A percentile compares a stretch with the other conserved stretches of the same genome.
These are phyloP conservation scores for Amphilophus citrinellus DNA, from an alignment of 2,113 vertebrate genomes.

Conservation along the genomic window DNA sequence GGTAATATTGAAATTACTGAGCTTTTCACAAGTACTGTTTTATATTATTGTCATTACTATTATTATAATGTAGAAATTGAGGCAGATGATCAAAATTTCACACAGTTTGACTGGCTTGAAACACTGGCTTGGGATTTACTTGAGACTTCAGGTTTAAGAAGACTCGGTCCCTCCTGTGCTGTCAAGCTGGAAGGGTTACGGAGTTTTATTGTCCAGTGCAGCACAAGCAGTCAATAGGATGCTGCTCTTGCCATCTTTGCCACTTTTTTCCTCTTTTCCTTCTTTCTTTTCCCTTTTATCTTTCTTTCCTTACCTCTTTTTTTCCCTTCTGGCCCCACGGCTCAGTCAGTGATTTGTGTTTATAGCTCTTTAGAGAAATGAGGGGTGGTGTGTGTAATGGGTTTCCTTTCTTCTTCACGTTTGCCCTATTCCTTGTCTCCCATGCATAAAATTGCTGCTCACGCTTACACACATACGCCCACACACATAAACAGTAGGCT, in stretches of 20 bases:
- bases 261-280: background rate
- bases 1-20: background rate
- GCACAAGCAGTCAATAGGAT: conserved; percentile 22
- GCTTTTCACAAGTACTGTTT: background rate
- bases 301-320: conserved; percentile 1
- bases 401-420: conserved; percentile 54
- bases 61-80: too few species aligned
- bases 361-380: conserved; percentile 47
- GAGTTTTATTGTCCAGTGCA: background rate
- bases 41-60: too few species aligned
- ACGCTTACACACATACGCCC: conserved; percentile 20
- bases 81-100: too few species aligned
- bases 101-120: too few species aligned
- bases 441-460: conserved; percentile 64
- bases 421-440: conserved; percentile 54
- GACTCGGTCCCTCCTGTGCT: background rate
- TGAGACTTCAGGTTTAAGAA: background rate
- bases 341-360: conserved; percentile 56
- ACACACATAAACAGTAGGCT: background rate
- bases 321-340: background rate
- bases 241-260: background rate
- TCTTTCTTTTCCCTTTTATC: background rate
- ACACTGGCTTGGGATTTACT: too few species aligned
- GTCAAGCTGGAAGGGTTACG: background rate
- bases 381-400: conserved; percentile 41